Conservation (phyloP, 1,140 invertebrate species). For the Adelges cooleyi region DNA sequence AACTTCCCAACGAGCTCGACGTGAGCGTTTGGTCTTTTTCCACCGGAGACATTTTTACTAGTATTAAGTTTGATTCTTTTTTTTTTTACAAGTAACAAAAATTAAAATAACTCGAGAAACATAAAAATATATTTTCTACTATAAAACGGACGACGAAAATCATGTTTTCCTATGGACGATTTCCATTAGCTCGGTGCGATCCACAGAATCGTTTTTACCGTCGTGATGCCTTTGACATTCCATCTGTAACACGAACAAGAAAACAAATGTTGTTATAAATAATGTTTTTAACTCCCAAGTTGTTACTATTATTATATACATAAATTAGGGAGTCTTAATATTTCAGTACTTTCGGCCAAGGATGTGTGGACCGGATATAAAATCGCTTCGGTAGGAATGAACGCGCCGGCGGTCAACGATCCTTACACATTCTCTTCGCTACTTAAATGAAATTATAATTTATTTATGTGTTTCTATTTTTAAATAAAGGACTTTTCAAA, state of each 20-base stretch:
- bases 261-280: not conserved
- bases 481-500: too few relatives aligned
- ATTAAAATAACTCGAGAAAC: not conserved
- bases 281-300: too few relatives aligned
- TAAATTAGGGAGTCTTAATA: too few relatives aligned
- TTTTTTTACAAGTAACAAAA: conserved; percentile 5
- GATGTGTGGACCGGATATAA: too few relatives aligned
- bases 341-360: too few relatives aligned
- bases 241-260: conserved; percentile 22
- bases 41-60: conserved; percentile 17
- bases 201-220: not conserved
- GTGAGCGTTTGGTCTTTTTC: conserved; percentile 23
- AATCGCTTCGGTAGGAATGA: too few relatives aligned
- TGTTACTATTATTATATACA: too few relatives aligned
- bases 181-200: not conserved
- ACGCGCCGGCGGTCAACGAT: too few relatives aligned
- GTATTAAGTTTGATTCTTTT: not conserved
- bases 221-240: not conserved
- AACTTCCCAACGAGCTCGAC: conserved; percentile 30
- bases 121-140: not conserved
- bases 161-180: conserved; percentile 10
- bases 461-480: too few relatives aligned
- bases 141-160: not conserved
- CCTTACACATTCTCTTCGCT: too few relatives aligned
- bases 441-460: too few relatives aligned